phyloP scores from a whole-genome alignment of 2,888 invertebrate genomes.

The Chrysodeixis includens region DNA sequence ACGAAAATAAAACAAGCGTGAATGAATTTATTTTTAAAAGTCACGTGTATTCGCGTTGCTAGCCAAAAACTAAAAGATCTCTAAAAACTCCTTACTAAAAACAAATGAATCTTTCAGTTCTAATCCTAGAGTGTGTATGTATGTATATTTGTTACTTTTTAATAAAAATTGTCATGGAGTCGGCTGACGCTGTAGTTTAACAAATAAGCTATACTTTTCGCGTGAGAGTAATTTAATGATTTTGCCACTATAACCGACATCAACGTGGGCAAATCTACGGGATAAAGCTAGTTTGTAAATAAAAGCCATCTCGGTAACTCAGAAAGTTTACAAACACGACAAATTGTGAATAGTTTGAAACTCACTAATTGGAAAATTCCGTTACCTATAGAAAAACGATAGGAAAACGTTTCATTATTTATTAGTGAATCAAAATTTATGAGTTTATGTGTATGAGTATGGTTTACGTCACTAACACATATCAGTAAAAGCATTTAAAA shows the following conservation, averaged over 20 bases:
- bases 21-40: conserved; percentile 18
- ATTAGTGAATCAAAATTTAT: neutral
- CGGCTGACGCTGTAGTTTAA: too few species aligned
- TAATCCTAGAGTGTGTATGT: too few species aligned
- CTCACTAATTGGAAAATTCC: conserved; percentile 1
- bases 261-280: too few species aligned
- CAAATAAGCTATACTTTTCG: too few species aligned
- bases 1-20: neutral
- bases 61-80: neutral
- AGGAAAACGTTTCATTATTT: conserved; percentile 10
- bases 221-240: too few species aligned
- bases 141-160: too few species aligned
- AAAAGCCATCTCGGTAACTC: conserved; percentile 29
- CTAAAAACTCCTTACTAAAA: conserved; percentile 10
- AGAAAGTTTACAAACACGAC: conserved; percentile 20
- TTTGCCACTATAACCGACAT: too few species aligned
- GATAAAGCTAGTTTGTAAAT: too few species aligned
- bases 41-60: conserved; percentile 11
- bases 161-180: too few species aligned
- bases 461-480: neutral
- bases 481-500: neutral
- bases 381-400: neutral
- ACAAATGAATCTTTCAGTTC: conserved; percentile 12
- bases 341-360: conserved; percentile 6
- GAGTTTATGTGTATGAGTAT: neutral